These are phyloP conservation scores for Monomorium pharaonis DNA, from an alignment of 1,140 invertebrate species.

Conservation along the genomic window DNA sequence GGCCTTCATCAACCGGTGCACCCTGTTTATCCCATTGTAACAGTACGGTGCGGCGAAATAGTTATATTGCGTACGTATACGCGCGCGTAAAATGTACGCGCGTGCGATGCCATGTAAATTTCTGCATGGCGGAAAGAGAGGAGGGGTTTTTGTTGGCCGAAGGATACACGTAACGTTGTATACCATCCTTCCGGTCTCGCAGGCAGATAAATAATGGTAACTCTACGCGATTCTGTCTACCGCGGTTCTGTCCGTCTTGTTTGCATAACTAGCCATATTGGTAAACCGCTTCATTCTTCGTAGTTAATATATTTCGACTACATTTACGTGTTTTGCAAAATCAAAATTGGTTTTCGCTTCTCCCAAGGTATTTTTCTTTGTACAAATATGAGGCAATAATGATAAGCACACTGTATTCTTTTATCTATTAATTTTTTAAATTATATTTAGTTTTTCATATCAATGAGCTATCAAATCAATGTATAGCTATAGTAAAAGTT, in stretches of 20 bases:
- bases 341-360: slow-evolving; percentile 6
- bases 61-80: slow-evolving; percentile 2
- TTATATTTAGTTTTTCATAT: background rate
- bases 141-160: slow-evolving; percentile 68
- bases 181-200: slow-evolving; percentile 63
- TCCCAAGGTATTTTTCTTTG: background rate
- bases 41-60: slow-evolving; percentile 12
- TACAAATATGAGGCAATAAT: background rate
- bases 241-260: slow-evolving; percentile 66
- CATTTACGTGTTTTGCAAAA: slow-evolving; percentile 17
- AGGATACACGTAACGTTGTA: slow-evolving; percentile 67
- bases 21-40: background rate
- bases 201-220: slow-evolving; percentile 74
- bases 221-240: slow-evolving; percentile 70
- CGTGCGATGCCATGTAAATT: slow-evolving; percentile 67
- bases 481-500: background rate
- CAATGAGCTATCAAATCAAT: background rate
- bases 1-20: slow-evolving; percentile 70
- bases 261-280: slow-evolving; percentile 74
- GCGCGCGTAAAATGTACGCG: slow-evolving; percentile 55
- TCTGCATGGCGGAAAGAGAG: slow-evolving; percentile 49
- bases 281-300: slow-evolving; percentile 44
- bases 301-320: slow-evolving; percentile 28
- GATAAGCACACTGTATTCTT: background rate
- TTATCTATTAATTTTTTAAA: background rate